A percentile compares a stretch with the other conserved stretches of the same genome.
Conservation (phyloP, 2,888 invertebrate genomes). For the Volucella bombylans region DNA sequence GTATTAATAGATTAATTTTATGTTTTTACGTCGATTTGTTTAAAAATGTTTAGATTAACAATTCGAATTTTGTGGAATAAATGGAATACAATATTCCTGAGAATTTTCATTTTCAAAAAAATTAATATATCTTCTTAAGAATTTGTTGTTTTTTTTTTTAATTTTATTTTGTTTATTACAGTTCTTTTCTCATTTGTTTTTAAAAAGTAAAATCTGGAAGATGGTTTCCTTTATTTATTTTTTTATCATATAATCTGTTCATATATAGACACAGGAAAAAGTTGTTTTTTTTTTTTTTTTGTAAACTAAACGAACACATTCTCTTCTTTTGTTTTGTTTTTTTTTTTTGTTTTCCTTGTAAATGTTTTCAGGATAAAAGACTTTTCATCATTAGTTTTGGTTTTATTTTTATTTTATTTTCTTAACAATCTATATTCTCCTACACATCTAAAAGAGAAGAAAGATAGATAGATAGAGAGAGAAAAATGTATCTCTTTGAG, state of each 20-base stretch:
- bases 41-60: conserved; percentile 54
- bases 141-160: conserved; percentile 55
- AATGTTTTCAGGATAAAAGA: conserved; percentile 61
- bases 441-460: conserved; percentile 72
- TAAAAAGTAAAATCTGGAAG: conserved; percentile 68
- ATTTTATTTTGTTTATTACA: conserved; percentile 45
- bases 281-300: conserved; percentile 50
- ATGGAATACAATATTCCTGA: conserved; percentile 73
- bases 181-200: conserved; percentile 53
- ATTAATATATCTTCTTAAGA: conserved; percentile 60
- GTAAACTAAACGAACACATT: conserved; percentile 73
- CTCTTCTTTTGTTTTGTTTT: conserved; percentile 47
- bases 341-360: conserved; percentile 51
- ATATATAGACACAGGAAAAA: conserved; percentile 68
- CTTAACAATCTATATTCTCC: conserved; percentile 65
- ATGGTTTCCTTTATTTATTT: conserved; percentile 68
- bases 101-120: conserved; percentile 64
- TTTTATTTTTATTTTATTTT: conserved; percentile 30
- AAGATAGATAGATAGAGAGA: conserved; percentile 60
- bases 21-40: conserved; percentile 24
- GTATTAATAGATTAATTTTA: conserved; percentile 21
- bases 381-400: conserved; percentile 6
- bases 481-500: conserved; percentile 69
- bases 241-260: conserved; percentile 55
- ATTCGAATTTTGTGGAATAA: conserved; percentile 70